Evolutionary conservation across 2,888 invertebrate genomes (phyloP).

Genomic region (Blastobasis adustella): DNA sequence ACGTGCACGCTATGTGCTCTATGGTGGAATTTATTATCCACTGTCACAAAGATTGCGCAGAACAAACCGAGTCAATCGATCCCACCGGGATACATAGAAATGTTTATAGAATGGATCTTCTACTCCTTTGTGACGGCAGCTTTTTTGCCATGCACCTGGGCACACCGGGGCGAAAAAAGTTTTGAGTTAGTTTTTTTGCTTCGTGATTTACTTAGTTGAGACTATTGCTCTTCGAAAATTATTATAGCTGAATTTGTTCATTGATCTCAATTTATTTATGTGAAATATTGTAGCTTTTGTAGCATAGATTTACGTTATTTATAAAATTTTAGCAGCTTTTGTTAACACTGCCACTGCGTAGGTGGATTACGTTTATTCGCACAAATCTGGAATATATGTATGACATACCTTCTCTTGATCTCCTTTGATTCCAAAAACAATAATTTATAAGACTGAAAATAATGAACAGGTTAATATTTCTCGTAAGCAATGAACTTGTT

Average conservation of each 20-base stretch:
- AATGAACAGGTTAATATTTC: not conserved
- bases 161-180: slow-evolving; percentile 26
- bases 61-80: slow-evolving; percentile 37
- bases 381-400: slow-evolving; percentile 1
- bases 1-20: not conserved
- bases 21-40: not conserved
- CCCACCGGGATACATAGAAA: slow-evolving; percentile 34
- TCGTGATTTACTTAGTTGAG: slow-evolving; percentile 3
- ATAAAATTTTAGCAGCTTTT: slow-evolving; percentile 30
- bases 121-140: slow-evolving; percentile 33
- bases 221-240: slow-evolving; percentile 17
- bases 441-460: slow-evolving; percentile 38
- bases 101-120: slow-evolving; percentile 20
- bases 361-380: no score
- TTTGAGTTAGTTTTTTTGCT: slow-evolving; percentile 11
- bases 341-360: slow-evolving; percentile 15
- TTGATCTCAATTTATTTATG: slow-evolving; percentile 72
- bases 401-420: slow-evolving; percentile 41
- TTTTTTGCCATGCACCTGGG: slow-evolving; percentile 57
- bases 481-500: not conserved
- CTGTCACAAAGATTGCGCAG: slow-evolving; percentile 10
- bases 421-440: slow-evolving; percentile 49
- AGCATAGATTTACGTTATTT: slow-evolving; percentile 58
- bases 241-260: slow-evolving; percentile 49
- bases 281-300: slow-evolving; percentile 38